Percentiles rank a stretch among this genome's conserved stretches.
phyloP scores from a whole-genome alignment of 2,797 vertebrate genomes.

The Morus bassanus region DNA sequence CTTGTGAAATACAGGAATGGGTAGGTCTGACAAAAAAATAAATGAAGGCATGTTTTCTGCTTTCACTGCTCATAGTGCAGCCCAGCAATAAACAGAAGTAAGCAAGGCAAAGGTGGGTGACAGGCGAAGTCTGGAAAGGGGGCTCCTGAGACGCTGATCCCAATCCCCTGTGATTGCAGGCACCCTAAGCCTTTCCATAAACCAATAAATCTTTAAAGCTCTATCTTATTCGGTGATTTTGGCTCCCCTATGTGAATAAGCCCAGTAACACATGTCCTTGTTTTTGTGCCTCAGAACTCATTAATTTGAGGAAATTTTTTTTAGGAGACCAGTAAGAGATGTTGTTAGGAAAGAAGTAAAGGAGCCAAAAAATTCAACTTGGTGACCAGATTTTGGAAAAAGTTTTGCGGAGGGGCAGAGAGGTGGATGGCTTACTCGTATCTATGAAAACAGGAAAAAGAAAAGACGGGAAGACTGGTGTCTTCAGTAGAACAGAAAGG shows the following conservation, averaged over 20 bases:
- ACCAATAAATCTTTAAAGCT: slow-evolving; percentile 10
- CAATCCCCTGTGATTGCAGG: neutral
- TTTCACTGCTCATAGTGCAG: neutral
- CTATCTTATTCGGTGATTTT: neutral
- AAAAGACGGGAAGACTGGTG: neutral
- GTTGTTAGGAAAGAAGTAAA: neutral
- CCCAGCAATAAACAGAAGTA: neutral
- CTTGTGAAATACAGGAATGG: neutral
- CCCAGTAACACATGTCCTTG: neutral
- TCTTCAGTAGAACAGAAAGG: neutral
- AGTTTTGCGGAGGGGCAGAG: neutral
- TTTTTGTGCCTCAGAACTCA: neutral
- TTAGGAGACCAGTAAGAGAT: neutral
- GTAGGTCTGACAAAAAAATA: neutral
- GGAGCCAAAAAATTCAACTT: neutral
- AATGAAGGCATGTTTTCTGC: neutral
- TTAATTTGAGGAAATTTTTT: neutral
- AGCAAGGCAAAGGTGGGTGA: neutral
- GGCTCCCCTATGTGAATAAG: neutral
- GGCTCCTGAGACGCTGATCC: neutral
- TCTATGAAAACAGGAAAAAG: neutral
- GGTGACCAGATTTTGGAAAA: neutral
- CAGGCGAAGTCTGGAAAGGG: neutral
- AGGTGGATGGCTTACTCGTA: neutral
- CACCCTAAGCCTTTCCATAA: neutral